A percentile compares a stretch with the other conserved stretches of the same genome.
Evolutionary conservation across 2,113 vertebrate species (phyloP).

Genomic region (Clarias magur): DNA sequence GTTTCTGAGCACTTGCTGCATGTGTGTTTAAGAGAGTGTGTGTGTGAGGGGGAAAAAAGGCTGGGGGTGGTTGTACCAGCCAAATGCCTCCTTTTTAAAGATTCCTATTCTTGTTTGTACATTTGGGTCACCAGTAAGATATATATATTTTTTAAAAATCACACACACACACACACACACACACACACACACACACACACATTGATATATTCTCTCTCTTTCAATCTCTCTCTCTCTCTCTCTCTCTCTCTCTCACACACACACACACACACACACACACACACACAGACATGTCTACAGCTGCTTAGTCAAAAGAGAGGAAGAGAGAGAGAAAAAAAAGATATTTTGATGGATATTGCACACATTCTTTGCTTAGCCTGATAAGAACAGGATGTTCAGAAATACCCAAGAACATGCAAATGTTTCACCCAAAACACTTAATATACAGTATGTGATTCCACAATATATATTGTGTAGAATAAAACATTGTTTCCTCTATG

Average conservation of each 20-base stretch:
- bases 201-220: background rate
- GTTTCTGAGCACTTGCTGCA: background rate
- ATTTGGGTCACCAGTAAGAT: background rate
- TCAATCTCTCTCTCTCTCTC: too few relatives aligned
- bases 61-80: background rate
- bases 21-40: background rate
- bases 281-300: background rate
- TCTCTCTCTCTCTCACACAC: background rate
- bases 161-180: background rate
- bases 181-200: background rate
- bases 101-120: background rate
- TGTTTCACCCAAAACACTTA: background rate
- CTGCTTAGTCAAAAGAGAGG: conserved; percentile 25
- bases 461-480: background rate
- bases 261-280: background rate
- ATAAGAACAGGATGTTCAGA: conserved; percentile 28
- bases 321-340: background rate
- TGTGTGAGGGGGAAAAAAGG: background rate
- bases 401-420: conserved; percentile 1
- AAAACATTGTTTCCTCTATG: background rate
- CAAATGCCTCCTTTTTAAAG: background rate
- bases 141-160: too few relatives aligned
- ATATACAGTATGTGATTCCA: background rate
- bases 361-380: background rate
- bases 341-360: background rate